Evolutionary conservation across 2,113 vertebrate species (phyloP).

Genomic region (Geococcyx californianus): DNA sequence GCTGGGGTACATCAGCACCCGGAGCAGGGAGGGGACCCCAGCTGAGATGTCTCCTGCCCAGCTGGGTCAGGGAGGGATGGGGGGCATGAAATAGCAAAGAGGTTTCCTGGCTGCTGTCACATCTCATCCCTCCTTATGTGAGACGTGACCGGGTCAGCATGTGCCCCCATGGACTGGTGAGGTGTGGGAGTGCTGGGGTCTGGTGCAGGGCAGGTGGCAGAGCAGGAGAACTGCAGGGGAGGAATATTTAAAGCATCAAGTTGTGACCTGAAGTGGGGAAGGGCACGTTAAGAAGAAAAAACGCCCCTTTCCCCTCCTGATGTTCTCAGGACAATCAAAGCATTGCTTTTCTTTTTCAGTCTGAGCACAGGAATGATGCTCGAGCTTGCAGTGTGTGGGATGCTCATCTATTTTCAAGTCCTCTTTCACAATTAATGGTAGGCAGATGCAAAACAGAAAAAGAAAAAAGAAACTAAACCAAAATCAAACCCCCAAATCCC

Average conservation of each 20-base stretch:
- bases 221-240: background rate
- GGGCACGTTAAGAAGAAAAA: background rate
- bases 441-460: background rate
- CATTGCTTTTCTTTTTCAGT: background rate
- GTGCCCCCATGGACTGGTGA: too few species aligned
- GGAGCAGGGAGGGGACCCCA: background rate
- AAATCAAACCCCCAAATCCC: too few species aligned
- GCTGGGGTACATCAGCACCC: background rate
- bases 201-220: background rate
- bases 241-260: background rate
- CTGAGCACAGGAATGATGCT: background rate
- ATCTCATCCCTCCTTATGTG: background rate
- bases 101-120: background rate
- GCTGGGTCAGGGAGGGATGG: background rate
- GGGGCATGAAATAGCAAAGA: background rate
- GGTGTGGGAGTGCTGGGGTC: too few species aligned
- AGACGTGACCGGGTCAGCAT: background rate
- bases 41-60: background rate
- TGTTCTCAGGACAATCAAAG: background rate
- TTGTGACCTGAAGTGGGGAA: background rate
- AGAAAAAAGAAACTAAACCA: background rate
- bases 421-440: background rate
- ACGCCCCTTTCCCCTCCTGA: background rate
- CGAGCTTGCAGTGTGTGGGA: accelerated
- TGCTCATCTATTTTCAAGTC: background rate